phyloP scores from a whole-genome alignment of 2,888 invertebrate genomes.

The Drosophila paramelanica region DNA sequence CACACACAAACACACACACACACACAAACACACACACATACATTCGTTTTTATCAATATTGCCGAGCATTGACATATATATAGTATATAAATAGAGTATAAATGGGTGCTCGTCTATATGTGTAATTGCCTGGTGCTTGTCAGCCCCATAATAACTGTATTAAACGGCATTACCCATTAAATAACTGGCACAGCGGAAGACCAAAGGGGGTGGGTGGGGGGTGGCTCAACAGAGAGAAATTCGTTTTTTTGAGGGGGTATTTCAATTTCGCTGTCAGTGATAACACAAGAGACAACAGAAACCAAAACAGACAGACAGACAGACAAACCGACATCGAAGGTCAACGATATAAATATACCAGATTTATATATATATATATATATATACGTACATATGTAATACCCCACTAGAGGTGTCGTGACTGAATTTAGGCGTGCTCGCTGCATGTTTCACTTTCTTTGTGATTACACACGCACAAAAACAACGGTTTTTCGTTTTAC shows the following conservation, averaged over 20 bases:
- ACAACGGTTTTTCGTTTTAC: no score
- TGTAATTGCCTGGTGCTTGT: slow-evolving; percentile 39
- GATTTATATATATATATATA: not conserved
- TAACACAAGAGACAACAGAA: slow-evolving; percentile 7
- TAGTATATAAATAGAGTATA: slow-evolving; percentile 28
- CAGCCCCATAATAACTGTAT: slow-evolving; percentile 40
- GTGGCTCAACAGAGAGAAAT: not conserved
- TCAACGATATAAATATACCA: slow-evolving; percentile 12
- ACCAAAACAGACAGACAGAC: not conserved
- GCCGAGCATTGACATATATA: slow-evolving; percentile 49
- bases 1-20: not conserved
- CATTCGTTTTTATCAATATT: slow-evolving; percentile 45
- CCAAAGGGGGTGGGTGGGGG: not conserved
- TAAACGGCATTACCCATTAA: slow-evolving; percentile 38
- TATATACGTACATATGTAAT: slow-evolving; percentile 1
- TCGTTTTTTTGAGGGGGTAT: slow-evolving; percentile 1
- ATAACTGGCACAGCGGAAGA: slow-evolving; percentile 12
- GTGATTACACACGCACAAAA: not conserved
- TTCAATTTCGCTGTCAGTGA: slow-evolving; percentile 17
- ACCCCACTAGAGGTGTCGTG: not conserved
- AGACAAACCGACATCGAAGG: slow-evolving; percentile 25
- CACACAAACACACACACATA: slow-evolving; percentile 6
- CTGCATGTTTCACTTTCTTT: slow-evolving; percentile 4
- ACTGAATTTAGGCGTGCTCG: not conserved
- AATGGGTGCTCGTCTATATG: slow-evolving; percentile 21